These are phyloP conservation scores for Orientallactaga sibirica DNA, from an alignment of 2,797 vertebrate genomes.

Conservation along the genomic window DNA sequence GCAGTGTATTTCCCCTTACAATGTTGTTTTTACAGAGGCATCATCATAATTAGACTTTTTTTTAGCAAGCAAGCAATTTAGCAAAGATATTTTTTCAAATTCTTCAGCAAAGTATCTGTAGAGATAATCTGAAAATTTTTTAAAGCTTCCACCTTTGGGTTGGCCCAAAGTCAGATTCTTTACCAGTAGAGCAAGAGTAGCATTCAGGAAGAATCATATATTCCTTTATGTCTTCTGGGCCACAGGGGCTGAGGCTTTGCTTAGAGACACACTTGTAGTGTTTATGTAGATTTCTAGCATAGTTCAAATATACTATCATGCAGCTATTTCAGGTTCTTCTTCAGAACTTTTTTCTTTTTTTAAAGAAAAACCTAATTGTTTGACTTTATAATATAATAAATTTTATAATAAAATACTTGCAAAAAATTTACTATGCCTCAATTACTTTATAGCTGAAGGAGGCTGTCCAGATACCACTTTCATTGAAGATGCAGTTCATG, in stretches of 20 bases:
- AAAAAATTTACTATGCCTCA: slow-evolving; percentile 72
- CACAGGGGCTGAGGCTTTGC: not conserved
- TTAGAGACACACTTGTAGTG: not conserved
- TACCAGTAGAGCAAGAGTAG: not conserved
- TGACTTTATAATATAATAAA: slow-evolving; percentile 11
- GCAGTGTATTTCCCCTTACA: slow-evolving; percentile 33
- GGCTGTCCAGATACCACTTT: slow-evolving; percentile 98
- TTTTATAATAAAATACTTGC: slow-evolving; percentile 48
- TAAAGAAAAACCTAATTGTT: not conserved
- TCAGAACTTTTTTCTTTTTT: not conserved
- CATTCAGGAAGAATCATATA: not conserved
- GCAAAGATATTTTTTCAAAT: slow-evolving; percentile 54
- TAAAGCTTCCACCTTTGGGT: not conserved
- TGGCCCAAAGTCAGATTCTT: slow-evolving; percentile 6
- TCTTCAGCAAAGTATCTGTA: slow-evolving; percentile 15
- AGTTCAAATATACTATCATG: slow-evolving; percentile 13
- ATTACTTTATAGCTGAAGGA: slow-evolving; percentile 92
- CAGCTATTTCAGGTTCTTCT: slow-evolving; percentile 11
- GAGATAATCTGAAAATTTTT: slow-evolving; percentile 13
- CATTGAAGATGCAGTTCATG: slow-evolving; percentile 98
- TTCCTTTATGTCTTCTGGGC: not conserved
- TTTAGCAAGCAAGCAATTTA: not conserved
- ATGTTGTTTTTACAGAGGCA: slow-evolving; percentile 25
- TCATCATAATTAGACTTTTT: slow-evolving; percentile 48
- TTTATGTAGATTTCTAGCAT: not conserved